phyloP scores from a whole-genome alignment of 2,797 vertebrate genomes.

The Gallinago nigripennis region DNA sequence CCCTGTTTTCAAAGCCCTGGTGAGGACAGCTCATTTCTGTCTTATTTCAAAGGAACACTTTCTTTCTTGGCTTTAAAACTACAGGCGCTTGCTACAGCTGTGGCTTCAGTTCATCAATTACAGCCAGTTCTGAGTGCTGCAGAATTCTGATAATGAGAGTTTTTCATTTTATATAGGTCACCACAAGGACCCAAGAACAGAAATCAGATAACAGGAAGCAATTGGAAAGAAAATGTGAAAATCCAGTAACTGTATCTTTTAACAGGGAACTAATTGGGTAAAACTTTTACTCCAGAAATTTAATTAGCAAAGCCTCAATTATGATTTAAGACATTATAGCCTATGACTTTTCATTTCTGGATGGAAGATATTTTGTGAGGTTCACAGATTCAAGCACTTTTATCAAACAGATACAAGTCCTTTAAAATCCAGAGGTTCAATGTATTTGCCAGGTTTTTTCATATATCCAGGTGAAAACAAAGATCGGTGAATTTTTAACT shows the following conservation, averaged over 20 bases:
- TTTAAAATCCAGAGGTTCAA: not conserved
- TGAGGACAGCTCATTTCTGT: not conserved
- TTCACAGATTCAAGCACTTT: not conserved
- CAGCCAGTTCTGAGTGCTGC: slow-evolving; percentile 10
- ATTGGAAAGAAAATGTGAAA: slow-evolving; percentile 24
- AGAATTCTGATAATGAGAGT: slow-evolving; percentile 44
- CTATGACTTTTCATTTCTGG: not conserved
- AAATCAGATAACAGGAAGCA: not conserved
- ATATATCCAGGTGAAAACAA: not conserved
- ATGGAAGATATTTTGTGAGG: not conserved
- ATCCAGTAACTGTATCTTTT: slow-evolving; percentile 4
- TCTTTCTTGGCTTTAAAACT: not conserved
- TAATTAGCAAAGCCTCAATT: not conserved
- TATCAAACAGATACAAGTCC: not conserved
- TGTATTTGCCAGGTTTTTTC: not conserved
- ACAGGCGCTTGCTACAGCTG: not conserved
- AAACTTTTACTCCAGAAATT: slow-evolving; percentile 5
- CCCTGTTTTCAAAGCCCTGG: slow-evolving; percentile 11
- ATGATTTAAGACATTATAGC: not conserved
- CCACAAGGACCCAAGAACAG: slow-evolving; percentile 19
- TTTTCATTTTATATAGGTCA: slow-evolving; percentile 52
- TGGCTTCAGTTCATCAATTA: not conserved
- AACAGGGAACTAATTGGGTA: slow-evolving; percentile 30
- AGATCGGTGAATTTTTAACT: not conserved
- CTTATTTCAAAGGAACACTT: slow-evolving; percentile 20